phyloP scores from a whole-genome alignment of 2,888 invertebrate species.

The Coelinius sp. region DNA sequence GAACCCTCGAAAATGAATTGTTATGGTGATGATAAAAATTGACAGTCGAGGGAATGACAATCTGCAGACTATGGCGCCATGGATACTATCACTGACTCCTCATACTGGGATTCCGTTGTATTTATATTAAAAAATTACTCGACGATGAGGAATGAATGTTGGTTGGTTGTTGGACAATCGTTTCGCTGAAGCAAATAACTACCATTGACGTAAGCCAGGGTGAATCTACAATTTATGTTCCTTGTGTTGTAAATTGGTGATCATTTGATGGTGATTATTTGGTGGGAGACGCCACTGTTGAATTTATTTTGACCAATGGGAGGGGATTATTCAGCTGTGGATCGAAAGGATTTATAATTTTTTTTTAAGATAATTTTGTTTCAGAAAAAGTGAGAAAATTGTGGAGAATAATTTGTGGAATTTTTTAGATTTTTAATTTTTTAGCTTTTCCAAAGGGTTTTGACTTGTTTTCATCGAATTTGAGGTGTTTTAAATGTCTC shows the following conservation, averaged over 20 bases:
- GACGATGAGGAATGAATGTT: not conserved
- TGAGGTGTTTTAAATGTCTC: no score
- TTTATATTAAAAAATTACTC: not conserved
- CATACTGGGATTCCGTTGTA: not conserved
- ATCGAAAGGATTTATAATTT: not conserved
- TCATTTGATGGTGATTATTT: not conserved
- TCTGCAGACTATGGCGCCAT: not conserved
- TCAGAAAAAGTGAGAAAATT: not conserved
- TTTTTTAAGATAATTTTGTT: not conserved
- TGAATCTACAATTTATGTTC: not conserved
- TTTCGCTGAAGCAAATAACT: not conserved
- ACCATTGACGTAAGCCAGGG: not conserved
- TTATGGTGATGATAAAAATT: not conserved
- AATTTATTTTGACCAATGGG: not conserved
- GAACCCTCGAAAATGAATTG: not conserved
- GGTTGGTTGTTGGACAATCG: not conserved
- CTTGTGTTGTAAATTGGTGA: not conserved
- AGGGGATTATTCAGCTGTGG: not conserved
- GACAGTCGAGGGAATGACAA: not conserved
- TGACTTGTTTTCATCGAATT: not conserved
- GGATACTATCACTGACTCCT: slow-evolving; percentile 1
- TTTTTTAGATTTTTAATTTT: not conserved
- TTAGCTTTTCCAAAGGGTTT: not conserved
- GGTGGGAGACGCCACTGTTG: not conserved
- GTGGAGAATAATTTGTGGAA: not conserved